These are phyloP conservation scores for Chloroceryle aenea DNA, from an alignment of 2,113 vertebrate species.

Conservation along the genomic window DNA sequence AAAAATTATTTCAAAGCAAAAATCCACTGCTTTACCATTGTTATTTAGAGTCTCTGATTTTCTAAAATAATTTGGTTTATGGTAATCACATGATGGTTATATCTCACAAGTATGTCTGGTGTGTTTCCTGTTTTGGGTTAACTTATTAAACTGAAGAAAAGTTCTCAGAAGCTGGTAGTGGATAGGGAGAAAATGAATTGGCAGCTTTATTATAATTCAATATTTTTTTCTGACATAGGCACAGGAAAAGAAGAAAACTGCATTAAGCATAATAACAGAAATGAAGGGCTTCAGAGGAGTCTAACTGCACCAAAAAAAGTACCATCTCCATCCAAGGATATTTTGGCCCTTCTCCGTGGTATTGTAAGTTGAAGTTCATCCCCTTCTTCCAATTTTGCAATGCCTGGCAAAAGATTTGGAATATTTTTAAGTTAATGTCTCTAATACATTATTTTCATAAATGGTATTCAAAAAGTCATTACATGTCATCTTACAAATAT, in stretches of 20 bases:
- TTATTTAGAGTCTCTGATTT: not conserved
- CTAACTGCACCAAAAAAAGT: constrained; percentile 93
- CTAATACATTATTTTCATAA: not conserved
- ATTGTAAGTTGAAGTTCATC: constrained; percentile 92
- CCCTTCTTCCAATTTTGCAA: constrained; percentile 90
- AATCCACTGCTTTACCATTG: not conserved
- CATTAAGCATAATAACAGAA: not conserved
- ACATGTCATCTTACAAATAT: not conserved
- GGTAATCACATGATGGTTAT: constrained; percentile 33
- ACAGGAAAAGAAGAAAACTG: not conserved
- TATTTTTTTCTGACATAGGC: not conserved
- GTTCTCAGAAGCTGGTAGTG: not conserved
- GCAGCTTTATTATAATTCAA: not conserved
- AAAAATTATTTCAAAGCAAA: not conserved
- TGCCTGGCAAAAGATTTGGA: constrained; percentile 77
- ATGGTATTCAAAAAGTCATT: not conserved
- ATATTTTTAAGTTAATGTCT: not conserved
- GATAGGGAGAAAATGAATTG: not conserved
- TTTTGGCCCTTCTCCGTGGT: constrained; percentile 83
- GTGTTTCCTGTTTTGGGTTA: constrained; percentile 68
- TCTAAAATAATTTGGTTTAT: constrained; percentile 43
- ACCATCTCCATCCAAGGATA: constrained; percentile 89
- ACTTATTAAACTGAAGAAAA: constrained; percentile 53
- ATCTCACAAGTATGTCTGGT: constrained; percentile 31
- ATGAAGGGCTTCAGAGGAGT: constrained; percentile 79